A percentile compares a stretch with the other conserved stretches of the same genome.
These are phyloP conservation scores for Notolabrus celidotus DNA, from an alignment of 2,797 vertebrate species.

Conservation along the genomic window DNA sequence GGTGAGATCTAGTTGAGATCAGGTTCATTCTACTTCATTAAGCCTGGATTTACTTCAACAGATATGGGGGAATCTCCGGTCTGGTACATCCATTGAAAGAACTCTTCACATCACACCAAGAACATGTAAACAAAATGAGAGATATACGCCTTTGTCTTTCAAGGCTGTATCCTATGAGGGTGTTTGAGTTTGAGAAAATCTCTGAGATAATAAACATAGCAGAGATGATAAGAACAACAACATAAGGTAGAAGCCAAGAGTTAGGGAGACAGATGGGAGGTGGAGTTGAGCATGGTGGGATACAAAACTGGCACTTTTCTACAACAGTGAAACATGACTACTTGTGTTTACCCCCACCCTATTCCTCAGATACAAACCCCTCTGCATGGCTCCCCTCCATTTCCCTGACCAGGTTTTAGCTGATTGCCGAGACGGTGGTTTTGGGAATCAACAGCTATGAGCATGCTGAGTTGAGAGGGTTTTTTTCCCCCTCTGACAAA, in stretches of 20 bases:
- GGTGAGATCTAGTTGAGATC: constrained; percentile 22
- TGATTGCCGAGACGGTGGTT: constrained; percentile 72
- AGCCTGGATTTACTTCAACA: constrained; percentile 3
- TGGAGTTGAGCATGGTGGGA: constrained; percentile 36
- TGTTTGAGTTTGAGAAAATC: neutral
- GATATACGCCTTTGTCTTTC: constrained; percentile 2
- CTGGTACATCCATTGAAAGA: constrained; percentile 28
- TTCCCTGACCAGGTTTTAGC: constrained; percentile 81
- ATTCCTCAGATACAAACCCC: constrained; percentile 31
- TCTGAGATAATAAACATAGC: constrained; percentile 30
- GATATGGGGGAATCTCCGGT: constrained; percentile 8
- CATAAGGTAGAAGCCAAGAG: constrained; percentile 10
- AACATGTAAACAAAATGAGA: neutral
- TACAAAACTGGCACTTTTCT: constrained; percentile 45
- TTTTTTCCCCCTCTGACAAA: constrained; percentile 37
- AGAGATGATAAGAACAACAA: constrained; percentile 34
- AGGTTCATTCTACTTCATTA: neutral
- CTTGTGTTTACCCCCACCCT: constrained; percentile 51
- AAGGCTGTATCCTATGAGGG: neutral
- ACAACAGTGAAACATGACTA: constrained; percentile 67
- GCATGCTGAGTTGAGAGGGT: constrained; percentile 47
- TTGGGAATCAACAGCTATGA: constrained; percentile 64
- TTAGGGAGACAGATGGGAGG: constrained; percentile 28
- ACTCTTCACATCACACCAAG: constrained; percentile 17
- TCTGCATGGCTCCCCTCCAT: constrained; percentile 75